Conservation (phyloP, 2,113 vertebrate genomes). For the Alexandromys fortis region DNA sequence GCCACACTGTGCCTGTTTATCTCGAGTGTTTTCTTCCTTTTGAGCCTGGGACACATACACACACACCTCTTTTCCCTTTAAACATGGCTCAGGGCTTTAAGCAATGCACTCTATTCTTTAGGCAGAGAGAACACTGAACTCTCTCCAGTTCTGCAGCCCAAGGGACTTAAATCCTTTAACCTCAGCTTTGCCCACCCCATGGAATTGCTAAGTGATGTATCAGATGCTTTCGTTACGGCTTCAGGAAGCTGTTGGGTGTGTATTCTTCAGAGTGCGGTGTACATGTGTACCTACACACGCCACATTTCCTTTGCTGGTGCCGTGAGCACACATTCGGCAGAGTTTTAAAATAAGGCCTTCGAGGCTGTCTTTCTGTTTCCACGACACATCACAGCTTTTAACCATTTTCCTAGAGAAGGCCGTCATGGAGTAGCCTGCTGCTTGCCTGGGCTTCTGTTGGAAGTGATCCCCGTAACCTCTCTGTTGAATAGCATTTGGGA, state of each 20-base stretch:
- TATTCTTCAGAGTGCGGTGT: rapidly evolving
- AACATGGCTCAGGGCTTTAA: background rate
- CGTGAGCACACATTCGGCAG: background rate
- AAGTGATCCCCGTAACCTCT: background rate
- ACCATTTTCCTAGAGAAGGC: no score
- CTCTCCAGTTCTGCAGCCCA: background rate
- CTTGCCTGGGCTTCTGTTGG: background rate
- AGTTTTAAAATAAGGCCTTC: background rate
- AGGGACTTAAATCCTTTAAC: background rate
- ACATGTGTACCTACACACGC: rapidly evolving
- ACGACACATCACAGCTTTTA: background rate
- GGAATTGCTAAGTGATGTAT: background rate
- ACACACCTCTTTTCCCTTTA: background rate
- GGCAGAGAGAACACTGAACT: rapidly evolving
- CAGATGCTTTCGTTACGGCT: background rate
- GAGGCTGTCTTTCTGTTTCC: background rate
- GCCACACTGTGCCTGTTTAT: background rate
- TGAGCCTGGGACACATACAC: background rate
- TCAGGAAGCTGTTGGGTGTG: background rate
- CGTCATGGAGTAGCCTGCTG: background rate
- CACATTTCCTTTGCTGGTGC: background rate
- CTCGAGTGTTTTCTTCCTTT: background rate
- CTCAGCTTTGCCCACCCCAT: background rate
- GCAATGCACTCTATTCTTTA: background rate
- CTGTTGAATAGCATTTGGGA: background rate